Evolutionary conservation across 2,113 vertebrate genomes (phyloP).

Genomic region (Naja naja): DNA sequence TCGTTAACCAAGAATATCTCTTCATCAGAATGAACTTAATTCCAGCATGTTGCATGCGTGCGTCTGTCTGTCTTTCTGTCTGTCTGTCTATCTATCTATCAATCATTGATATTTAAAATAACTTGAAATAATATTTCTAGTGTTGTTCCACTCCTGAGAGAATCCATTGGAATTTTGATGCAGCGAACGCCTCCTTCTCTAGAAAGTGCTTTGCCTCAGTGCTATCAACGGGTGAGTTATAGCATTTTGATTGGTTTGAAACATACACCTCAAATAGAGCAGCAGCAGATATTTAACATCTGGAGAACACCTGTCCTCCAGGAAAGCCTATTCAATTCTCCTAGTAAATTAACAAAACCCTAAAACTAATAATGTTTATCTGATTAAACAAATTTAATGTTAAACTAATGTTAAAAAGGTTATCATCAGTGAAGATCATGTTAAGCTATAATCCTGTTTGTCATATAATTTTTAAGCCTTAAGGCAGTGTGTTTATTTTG

Average conservation of each 20-base stretch:
- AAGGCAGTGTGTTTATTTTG: not conserved
- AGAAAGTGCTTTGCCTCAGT: conserved; percentile 86
- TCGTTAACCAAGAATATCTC: not conserved
- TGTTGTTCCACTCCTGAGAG: conserved; percentile 90
- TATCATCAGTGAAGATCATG: not conserved
- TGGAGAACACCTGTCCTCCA: conserved; percentile 20
- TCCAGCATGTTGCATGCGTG: not conserved
- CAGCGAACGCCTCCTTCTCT: conserved; percentile 90
- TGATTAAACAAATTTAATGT: not conserved
- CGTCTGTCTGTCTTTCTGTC: not conserved
- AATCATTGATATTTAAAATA: not conserved
- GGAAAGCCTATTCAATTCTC: not conserved
- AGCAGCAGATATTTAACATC: conserved; percentile 1
- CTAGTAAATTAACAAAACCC: not conserved
- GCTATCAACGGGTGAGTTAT: conserved; percentile 92
- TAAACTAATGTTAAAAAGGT: not conserved
- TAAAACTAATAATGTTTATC: not conserved
- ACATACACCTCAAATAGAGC: not conserved
- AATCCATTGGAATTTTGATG: conserved; percentile 97
- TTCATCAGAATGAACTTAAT: not conserved
- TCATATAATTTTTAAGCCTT: not conserved
- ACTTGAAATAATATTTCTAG: conserved; percentile 65
- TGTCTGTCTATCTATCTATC: too few species aligned
- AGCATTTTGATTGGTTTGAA: not conserved
- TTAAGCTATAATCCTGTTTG: not conserved